Conservation (phyloP, 2,888 invertebrate genomes). For the Troides aeacus region DNA sequence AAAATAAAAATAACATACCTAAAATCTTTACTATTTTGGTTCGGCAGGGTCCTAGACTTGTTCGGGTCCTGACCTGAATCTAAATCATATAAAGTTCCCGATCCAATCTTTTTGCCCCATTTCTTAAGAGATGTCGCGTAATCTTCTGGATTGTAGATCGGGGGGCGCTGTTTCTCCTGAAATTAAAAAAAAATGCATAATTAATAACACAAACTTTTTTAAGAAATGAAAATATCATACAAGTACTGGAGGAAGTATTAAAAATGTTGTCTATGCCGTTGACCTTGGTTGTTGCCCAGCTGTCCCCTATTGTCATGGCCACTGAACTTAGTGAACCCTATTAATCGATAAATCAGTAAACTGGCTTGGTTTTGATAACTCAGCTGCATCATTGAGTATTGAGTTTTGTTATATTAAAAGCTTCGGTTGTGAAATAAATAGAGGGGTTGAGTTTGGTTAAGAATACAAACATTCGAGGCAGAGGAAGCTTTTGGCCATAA, state of each 20-base stretch:
- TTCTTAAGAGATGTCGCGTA: slow-evolving; percentile 89
- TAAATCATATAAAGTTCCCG: slow-evolving; percentile 62
- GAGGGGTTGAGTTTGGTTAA: no score
- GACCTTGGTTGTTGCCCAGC: not conserved
- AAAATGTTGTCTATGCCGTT: no score
- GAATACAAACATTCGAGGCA: no score
- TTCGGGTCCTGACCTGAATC: slow-evolving; percentile 58
- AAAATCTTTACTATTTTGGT: slow-evolving; percentile 68
- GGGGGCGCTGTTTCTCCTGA: slow-evolving; percentile 91
- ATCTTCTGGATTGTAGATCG: slow-evolving; percentile 94
- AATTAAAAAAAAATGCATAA: slow-evolving; percentile 33
- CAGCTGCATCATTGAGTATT: no score
- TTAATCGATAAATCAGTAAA: not conserved
- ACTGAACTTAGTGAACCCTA: slow-evolving; percentile 1
- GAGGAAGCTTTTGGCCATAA: no score
- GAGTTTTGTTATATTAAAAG: no score
- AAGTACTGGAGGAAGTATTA: no score
- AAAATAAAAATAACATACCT: slow-evolving; percentile 47
- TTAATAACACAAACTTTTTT: not conserved
- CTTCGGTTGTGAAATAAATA: no score
- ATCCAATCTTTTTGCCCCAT: slow-evolving; percentile 85
- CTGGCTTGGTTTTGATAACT: no score
- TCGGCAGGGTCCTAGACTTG: slow-evolving; percentile 67
- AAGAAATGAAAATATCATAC: no score
- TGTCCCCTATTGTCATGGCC: slow-evolving; percentile 4